phyloP scores from a whole-genome alignment of 2,113 vertebrate genomes.

The Glareola pratincola region DNA sequence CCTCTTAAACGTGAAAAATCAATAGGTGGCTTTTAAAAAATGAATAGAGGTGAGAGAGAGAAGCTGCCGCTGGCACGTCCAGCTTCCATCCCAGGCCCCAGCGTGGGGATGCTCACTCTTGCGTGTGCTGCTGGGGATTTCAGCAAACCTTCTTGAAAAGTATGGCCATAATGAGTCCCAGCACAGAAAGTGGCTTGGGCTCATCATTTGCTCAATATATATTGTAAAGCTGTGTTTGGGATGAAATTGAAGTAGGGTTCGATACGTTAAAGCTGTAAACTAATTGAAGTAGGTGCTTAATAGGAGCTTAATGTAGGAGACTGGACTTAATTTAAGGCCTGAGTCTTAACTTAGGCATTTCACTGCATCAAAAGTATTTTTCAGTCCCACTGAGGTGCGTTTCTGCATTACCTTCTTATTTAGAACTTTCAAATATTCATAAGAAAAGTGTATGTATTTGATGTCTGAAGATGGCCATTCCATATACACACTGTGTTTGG shows the following conservation, averaged over 20 bases:
- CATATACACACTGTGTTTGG: rapidly evolving
- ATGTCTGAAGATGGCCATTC: not conserved
- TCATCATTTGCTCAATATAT: not conserved
- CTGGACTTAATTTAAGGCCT: no score
- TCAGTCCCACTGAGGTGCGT: not conserved
- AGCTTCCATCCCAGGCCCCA: not conserved
- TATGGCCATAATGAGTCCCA: no score
- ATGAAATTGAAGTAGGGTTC: not conserved
- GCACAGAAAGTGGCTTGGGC: not conserved
- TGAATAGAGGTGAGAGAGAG: not conserved
- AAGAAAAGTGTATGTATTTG: not conserved
- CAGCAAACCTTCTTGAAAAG: not conserved
- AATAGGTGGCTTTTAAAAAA: not conserved
- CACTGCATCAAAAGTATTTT: not conserved
- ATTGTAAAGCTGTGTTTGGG: not conserved
- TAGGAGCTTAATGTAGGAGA: no score
- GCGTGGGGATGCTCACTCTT: rapidly evolving
- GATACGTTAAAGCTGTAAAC: no score
- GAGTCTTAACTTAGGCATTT: no score
- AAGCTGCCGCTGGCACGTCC: not conserved
- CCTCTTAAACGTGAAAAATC: not conserved
- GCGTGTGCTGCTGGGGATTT: not conserved
- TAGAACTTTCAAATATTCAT: not conserved
- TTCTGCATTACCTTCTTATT: not conserved
- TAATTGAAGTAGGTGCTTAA: no score